Evolutionary conservation across 2,113 vertebrate species (phyloP), one percentile per base, ranked within the genome.

Genomic region (Tringa solitaria): DNA sequence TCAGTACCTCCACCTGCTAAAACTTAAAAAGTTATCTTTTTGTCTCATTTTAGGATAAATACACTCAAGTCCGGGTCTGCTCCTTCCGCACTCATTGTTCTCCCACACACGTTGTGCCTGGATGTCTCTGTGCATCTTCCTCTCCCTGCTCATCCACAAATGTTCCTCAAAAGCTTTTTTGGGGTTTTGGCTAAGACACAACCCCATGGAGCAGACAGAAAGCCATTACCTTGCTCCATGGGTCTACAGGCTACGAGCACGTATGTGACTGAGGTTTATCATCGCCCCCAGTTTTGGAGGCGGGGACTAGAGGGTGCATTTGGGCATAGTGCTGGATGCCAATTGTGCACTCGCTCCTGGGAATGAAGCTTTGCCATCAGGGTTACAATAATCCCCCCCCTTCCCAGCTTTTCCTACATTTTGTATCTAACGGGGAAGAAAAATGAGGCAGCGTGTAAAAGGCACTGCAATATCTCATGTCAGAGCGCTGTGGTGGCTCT

Each of bases 151-250:
- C 48, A 60, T 13, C 39, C n/a, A 65, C 32, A 79, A 76, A 26
- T 2, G 11, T 41, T 88, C 79, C 64, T 76, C 19, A n/a, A 19
- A 46, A 16, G 46, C 1, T 23, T 63, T 87, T 50, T 46, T 3
- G 4, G 37, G 45, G 1, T 39, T 75, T 23, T 43, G 67, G 43
- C 61, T 75, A 21, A 50, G 56, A 23, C n/a, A 28, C 13, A 35
- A 72, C 3, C 14, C 30, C 61, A 8, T 2, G 22, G 64, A 23
- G 18, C 19, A 63, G 57, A 60, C 0, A 0, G n/a, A 43, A 57
- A 24, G n/a, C 5, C 1, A 0, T 30, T 45, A 35, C 1, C 0
- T 27, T 76, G 4, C 54, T 67, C 35, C 37, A 20, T 5, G 30
- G n/a, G 6, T 65, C 13, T 33, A 48, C 21, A 73, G 33, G 27